Percentiles rank a stretch among this genome's conserved stretches.
Evolutionary conservation across 2,888 invertebrate genomes (phyloP).

Genomic region (Netelia virgata): DNA sequence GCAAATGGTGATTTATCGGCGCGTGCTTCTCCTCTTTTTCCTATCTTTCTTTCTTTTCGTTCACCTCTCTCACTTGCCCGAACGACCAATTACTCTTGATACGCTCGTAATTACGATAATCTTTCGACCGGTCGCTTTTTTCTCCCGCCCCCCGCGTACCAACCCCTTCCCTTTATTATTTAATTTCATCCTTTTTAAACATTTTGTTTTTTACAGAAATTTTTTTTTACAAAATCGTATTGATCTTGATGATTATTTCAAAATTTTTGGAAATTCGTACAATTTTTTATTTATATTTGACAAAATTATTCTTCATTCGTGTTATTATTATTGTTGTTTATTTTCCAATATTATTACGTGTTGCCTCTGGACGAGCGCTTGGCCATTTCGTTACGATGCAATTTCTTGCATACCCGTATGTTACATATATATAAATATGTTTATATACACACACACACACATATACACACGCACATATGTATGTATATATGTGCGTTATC

Average conservation of each 20-base stretch:
- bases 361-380: neutral
- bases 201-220: neutral
- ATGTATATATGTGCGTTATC: slow-evolving; percentile 10
- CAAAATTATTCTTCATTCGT: neutral
- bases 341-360: neutral
- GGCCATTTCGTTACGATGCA: neutral
- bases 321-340: slow-evolving; percentile 21
- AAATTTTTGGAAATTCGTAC: too few species aligned
- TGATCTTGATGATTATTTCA: too few species aligned
- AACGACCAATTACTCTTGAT: neutral
- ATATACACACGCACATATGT: neutral
- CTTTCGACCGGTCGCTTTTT: neutral
- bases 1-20: slow-evolving; percentile 36
- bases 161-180: neutral
- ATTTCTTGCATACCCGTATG: slow-evolving; percentile 16
- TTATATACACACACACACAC: neutral
- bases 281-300: neutral
- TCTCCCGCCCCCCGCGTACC: neutral
- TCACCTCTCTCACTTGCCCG: neutral
- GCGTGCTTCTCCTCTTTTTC: neutral
- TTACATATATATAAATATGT: neutral
- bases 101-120: slow-evolving; percentile 2
- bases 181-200: neutral
- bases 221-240: too few species aligned
- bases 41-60: neutral